These are phyloP conservation scores for Drosophila auraria DNA, from an alignment of 1,140 invertebrate genomes.

Conservation along the genomic window DNA sequence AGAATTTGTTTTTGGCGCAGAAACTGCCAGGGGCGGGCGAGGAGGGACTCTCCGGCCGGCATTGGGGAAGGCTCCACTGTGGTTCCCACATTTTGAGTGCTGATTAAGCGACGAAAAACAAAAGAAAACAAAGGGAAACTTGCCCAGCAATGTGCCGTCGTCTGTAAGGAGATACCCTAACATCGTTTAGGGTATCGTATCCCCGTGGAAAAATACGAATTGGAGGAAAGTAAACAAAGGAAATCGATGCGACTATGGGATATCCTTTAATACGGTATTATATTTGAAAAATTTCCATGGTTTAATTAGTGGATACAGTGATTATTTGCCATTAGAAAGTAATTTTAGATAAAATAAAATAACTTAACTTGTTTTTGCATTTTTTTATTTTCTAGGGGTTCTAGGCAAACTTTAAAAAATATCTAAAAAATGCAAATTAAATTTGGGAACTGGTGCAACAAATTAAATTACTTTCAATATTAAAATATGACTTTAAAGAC, in stretches of 20 bases:
- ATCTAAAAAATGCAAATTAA: too few relatives aligned
- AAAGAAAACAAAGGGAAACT: conserved; percentile 26
- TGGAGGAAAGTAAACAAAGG: neutral
- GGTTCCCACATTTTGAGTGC: conserved; percentile 61
- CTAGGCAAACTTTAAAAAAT: too few relatives aligned
- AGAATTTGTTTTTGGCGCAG: conserved; percentile 16
- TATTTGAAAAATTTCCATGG: too few relatives aligned
- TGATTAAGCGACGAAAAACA: conserved; percentile 50
- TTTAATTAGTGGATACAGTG: too few relatives aligned
- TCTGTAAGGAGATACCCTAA: conserved; percentile 34
- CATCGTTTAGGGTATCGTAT: conserved; percentile 6
- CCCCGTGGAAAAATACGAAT: conserved; percentile 11
- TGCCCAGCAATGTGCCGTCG: conserved; percentile 11
- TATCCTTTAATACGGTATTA: neutral
- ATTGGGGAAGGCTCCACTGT: conserved; percentile 8
- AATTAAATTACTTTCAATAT: too few relatives aligned
- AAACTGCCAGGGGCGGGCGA: neutral
- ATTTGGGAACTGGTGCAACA: too few relatives aligned
- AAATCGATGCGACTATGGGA: neutral
- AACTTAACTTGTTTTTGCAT: too few relatives aligned
- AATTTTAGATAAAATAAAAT: too few relatives aligned
- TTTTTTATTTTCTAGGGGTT: too few relatives aligned
- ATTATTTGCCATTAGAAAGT: too few relatives aligned
- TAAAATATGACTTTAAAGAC: too few relatives aligned
- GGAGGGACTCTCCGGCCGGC: neutral